Percentiles rank a stretch among this genome's conserved stretches.
Conservation (phyloP, 1,140 invertebrate species). For the Eriocheir sinensis region DNA sequence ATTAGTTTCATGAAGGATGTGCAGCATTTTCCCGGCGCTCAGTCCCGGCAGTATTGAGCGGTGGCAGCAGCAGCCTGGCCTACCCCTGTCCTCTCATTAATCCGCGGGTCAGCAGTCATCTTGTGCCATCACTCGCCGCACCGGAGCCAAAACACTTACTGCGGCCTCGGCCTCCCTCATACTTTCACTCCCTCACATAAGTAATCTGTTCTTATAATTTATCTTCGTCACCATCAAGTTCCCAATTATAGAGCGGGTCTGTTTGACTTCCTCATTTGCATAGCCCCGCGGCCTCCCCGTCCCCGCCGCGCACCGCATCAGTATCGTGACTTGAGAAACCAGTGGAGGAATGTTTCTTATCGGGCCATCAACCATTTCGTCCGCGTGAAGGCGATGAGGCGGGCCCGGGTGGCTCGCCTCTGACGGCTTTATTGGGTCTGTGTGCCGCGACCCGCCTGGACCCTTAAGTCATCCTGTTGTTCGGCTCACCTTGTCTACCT, state of each 20-base stretch:
- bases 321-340: neutral
- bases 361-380: neutral
- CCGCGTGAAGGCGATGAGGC: neutral
- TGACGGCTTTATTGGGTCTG: too few relatives aligned
- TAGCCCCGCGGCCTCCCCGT: neutral
- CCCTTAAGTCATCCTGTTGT: too few relatives aligned
- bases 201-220: conserved; percentile 35
- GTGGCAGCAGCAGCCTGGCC: neutral
- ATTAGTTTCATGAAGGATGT: neutral
- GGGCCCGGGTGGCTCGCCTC: neutral
- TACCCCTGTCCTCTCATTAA: neutral
- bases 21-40: neutral
- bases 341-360: neutral
- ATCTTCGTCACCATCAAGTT: conserved; percentile 3
- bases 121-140: neutral
- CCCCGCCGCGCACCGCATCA: neutral
- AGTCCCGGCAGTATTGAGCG: neutral
- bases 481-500: too few relatives aligned
- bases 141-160: neutral
- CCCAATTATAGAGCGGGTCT: conserved; percentile 14
- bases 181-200: neutral
- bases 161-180: neutral
- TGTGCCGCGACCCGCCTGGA: neutral
- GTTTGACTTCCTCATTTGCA: conserved; percentile 31
- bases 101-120: neutral